These are phyloP conservation scores for Pollenia griseotomentosa DNA, from an alignment of 2,888 invertebrate genomes.

Conservation along the genomic window DNA sequence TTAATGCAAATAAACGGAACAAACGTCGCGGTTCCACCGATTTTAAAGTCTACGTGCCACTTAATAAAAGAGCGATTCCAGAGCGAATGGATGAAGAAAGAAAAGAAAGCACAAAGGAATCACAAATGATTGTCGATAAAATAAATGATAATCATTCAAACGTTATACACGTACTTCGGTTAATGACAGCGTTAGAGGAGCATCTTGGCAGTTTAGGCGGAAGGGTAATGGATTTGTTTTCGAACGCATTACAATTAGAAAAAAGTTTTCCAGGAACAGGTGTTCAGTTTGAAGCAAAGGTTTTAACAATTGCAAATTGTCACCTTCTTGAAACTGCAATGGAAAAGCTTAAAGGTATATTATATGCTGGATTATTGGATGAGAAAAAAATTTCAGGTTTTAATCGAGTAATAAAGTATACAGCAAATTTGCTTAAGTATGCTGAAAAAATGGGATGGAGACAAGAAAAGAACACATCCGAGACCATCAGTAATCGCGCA, in stretches of 20 bases:
- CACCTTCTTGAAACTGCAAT: conserved; percentile 83
- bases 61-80: background rate
- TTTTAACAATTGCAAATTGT: conserved; percentile 88
- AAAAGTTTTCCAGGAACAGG: conserved; percentile 85
- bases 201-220: conserved; percentile 91
- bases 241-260: conserved; percentile 70
- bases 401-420: conserved; percentile 70
- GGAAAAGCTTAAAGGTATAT: conserved; percentile 84
- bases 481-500: background rate
- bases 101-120: background rate
- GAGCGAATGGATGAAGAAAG: background rate
- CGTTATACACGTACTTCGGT: conserved; percentile 88
- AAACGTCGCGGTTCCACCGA: conserved; percentile 21
- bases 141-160: conserved; percentile 83
- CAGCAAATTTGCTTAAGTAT: conserved; percentile 69
- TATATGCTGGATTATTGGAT: conserved; percentile 78
- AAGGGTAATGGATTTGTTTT: conserved; percentile 87
- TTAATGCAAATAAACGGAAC: background rate
- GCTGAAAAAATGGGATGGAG: conserved; percentile 73
- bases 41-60: background rate
- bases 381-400: conserved; percentile 70
- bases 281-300: conserved; percentile 88
- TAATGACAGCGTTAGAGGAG: conserved; percentile 90
- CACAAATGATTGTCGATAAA: background rate
- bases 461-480: background rate